Evolutionary conservation across 2,888 invertebrate genomes (phyloP), one percentile per base, ranked within the genome.

Genomic region (Cordilura impudica): DNA sequence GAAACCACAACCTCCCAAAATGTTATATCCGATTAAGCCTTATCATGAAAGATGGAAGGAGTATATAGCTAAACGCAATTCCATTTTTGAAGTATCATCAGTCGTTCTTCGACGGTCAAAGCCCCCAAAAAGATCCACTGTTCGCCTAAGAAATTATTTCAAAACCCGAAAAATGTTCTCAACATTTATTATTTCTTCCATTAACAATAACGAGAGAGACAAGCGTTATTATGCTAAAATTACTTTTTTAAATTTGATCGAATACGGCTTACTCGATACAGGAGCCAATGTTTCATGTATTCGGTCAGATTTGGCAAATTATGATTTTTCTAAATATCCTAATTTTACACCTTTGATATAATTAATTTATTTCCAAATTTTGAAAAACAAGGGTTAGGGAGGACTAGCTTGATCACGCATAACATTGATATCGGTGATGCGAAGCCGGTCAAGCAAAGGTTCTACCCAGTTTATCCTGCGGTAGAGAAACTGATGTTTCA

Each of bases 401-500:
- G 26, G 6, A 26, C 3, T 26, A 6, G 3, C 7, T 14, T 81
- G 10, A 67, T 74, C 3, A 19, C 43, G 54, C 82, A 81, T 63
- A 12, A 19, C 2, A 82, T 82, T 14, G 76, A 72, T 31, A 45
- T 72, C 10, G 72, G 63, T 1, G 70, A 69, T 2, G 66, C 77
- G 2, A 53, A 78, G 29, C 74, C 81, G 2, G 43, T 81, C 4
- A 82, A 81, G 60, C 74, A 80, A 56, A 53, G 82, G 1, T 77
- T 73, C 19, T 82, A 77, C 18, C 78, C 80, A 12, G 66, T 72
- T 0, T 80, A 74, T 7, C 74, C 81, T 1, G 76, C 53, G 2
- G 74, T 76, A 3, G 81, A 82, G 35, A 56, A 51, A 23, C 26
- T 26, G 6, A 26, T 26, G 26, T 26, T 26, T 26, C 26, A 26